phyloP scores from a whole-genome alignment of 2,888 invertebrate genomes.

The Mesorhabditis spiculigera region DNA sequence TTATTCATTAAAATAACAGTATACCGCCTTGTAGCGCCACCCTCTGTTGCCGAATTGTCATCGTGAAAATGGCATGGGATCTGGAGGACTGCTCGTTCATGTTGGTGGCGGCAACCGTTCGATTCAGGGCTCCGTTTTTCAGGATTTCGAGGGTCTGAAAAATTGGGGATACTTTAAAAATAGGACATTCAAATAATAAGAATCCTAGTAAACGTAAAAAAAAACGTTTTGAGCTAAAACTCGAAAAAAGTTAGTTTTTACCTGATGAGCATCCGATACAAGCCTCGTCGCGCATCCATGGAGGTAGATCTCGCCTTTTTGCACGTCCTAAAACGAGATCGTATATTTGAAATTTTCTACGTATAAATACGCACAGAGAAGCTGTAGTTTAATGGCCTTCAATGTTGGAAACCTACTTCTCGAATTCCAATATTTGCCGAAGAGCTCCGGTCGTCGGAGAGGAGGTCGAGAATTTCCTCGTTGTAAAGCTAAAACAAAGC shows the following conservation, averaged over 20 bases:
- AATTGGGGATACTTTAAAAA: not conserved
- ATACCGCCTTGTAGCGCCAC: constrained; percentile 18
- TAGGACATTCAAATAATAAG: not conserved
- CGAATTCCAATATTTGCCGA: constrained; percentile 45
- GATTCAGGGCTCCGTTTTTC: constrained; percentile 82
- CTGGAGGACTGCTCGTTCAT: constrained; percentile 96
- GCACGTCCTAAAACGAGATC: not conserved
- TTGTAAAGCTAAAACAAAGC: constrained; percentile 77
- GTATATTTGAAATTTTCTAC: not conserved
- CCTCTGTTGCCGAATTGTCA: constrained; percentile 61
- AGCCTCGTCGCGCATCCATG: constrained; percentile 80
- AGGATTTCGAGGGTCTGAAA: constrained; percentile 71
- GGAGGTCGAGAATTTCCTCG: constrained; percentile 90
- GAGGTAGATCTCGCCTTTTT: constrained; percentile 79
- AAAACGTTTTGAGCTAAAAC: not conserved
- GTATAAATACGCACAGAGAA: not conserved
- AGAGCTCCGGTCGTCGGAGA: constrained; percentile 60
- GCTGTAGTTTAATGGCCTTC: constrained; percentile 4
- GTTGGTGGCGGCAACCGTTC: constrained; percentile 97
- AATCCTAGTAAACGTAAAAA: not conserved
- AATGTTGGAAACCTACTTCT: constrained; percentile 26
- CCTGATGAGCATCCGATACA: constrained; percentile 77
- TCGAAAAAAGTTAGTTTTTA: constrained; percentile 24
- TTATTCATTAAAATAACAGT: not conserved
- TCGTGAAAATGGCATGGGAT: constrained; percentile 93